phyloP scores from a whole-genome alignment of 2,888 invertebrate species.

The Cremastobaeus sp. region DNA sequence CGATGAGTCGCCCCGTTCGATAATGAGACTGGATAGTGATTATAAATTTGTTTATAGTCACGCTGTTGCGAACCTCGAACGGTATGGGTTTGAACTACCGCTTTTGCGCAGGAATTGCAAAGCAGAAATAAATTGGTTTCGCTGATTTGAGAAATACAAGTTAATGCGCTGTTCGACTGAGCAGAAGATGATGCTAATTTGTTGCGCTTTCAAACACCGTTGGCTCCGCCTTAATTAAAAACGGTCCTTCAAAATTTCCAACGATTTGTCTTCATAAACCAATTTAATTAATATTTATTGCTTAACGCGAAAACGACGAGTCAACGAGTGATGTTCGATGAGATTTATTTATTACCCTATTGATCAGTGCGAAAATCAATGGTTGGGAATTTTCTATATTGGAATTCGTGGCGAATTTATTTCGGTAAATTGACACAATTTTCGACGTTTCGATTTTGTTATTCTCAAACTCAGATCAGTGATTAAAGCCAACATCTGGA shows the following conservation, averaged over 20 bases:
- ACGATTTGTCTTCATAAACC: too few relatives aligned
- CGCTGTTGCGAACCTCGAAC: constrained; percentile 19
- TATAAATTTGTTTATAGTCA: constrained; percentile 36
- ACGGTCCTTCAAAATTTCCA: too few relatives aligned
- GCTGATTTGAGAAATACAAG: constrained; percentile 24
- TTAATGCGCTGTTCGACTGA: constrained; percentile 22
- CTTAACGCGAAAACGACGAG: too few relatives aligned
- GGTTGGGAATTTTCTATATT: too few relatives aligned
- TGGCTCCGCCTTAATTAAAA: constrained; percentile 2
- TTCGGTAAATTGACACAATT: too few relatives aligned
- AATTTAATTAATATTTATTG: not conserved
- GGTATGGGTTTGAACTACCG: constrained; percentile 15
- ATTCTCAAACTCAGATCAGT: too few relatives aligned
- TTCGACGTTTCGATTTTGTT: too few relatives aligned
- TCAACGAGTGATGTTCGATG: too few relatives aligned
- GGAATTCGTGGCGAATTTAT: too few relatives aligned
- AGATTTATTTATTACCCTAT: too few relatives aligned
- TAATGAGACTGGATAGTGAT: constrained; percentile 40
- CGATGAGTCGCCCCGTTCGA: constrained; percentile 27
- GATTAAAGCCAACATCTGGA: too few relatives aligned
- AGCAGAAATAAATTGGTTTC: constrained; percentile 28
- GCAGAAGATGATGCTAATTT: constrained; percentile 12
- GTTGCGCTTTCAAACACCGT: not conserved
- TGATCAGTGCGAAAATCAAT: too few relatives aligned
- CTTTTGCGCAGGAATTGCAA: constrained; percentile 27